These are phyloP conservation scores for Colius striatus DNA, from an alignment of 2,113 vertebrate genomes.

Conservation along the genomic window DNA sequence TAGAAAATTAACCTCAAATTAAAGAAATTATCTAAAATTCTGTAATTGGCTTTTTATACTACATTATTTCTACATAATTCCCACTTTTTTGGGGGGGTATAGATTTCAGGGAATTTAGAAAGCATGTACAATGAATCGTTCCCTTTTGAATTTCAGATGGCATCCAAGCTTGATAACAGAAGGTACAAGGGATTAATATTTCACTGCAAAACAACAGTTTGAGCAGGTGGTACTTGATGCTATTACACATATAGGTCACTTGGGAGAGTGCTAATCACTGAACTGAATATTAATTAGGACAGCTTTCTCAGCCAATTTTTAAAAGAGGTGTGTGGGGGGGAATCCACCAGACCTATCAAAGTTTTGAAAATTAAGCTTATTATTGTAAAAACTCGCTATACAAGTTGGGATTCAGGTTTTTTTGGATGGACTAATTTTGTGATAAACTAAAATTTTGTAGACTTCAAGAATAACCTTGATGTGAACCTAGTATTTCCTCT, in stretches of 20 bases:
- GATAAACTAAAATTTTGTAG: background rate
- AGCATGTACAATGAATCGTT: constrained; percentile 39
- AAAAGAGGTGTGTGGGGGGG: background rate
- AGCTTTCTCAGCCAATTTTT: constrained; percentile 26
- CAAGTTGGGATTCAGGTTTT: fast-evolving
- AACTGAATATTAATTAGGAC: constrained; percentile 68
- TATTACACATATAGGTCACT: constrained; percentile 62
- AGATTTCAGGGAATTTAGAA: constrained; percentile 29
- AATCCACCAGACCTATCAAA: background rate
- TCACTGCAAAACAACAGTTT: constrained; percentile 58
- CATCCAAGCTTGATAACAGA: constrained; percentile 52
- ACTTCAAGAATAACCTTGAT: background rate
- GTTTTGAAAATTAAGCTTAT: background rate
- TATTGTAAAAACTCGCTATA: background rate
- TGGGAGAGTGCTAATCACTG: constrained; percentile 60
- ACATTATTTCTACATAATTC: background rate
- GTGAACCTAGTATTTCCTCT: background rate
- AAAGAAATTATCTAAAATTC: background rate
- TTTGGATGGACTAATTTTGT: background rate
- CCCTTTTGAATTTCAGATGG: constrained; percentile 47
- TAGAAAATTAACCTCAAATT: background rate
- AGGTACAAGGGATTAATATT: constrained; percentile 58
- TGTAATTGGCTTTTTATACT: background rate
- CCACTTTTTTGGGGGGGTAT: background rate
- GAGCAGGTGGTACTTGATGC: constrained; percentile 63